Evolutionary conservation across 1,140 invertebrate species (phyloP), one percentile per base, ranked within the genome.

Genomic region (Gryllus bimaculatus): DNA sequence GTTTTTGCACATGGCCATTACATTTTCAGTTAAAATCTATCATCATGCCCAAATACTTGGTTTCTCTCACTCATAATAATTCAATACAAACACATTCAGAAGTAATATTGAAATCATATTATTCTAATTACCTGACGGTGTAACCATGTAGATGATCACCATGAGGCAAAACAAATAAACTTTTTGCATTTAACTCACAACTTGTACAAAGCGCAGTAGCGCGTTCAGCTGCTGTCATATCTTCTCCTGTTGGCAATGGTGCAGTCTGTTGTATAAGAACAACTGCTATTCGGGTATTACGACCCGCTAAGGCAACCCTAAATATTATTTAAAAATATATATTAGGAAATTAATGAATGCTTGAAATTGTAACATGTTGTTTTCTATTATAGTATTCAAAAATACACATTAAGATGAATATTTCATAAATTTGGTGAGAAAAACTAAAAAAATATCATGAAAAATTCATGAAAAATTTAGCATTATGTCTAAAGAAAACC

Each of bases 111-210:
- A 66, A 66, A 66, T 66, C 54, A 66, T 13, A 13, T 66, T 13
- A 66, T 18, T 66, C 18, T 66, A 66, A 73, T 78, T 84, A 91
- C 90, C 90, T 91, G 73, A 91, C 86, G 80, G 88, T 91, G 81
- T 92, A 93, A 82, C 95, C 93, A 85, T 93, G 88, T 78, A 98
- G 88, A 86, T 98, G 95, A 85, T 98, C 96, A 73, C 92, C 93
- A 77, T 95, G 92, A 15, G 96, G 96, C 21, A 96, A 87, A 74
- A 99, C 93, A 87, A 97, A 99, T 26, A 99, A 87, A 79, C 93
- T 93, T 87, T 98, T 98, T 2, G 94, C 91, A 80, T 93, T 93
- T 80, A 99, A 90, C 82, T 97, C 96, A 86, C 97, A 98, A 39
- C 94, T 92, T 73, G 91, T 90, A 84, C 96, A 98, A 0, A 99